Base-by-base conservation (phyloP, 1,140 invertebrate species). In the Drosophila parabipectinata region DNA sequence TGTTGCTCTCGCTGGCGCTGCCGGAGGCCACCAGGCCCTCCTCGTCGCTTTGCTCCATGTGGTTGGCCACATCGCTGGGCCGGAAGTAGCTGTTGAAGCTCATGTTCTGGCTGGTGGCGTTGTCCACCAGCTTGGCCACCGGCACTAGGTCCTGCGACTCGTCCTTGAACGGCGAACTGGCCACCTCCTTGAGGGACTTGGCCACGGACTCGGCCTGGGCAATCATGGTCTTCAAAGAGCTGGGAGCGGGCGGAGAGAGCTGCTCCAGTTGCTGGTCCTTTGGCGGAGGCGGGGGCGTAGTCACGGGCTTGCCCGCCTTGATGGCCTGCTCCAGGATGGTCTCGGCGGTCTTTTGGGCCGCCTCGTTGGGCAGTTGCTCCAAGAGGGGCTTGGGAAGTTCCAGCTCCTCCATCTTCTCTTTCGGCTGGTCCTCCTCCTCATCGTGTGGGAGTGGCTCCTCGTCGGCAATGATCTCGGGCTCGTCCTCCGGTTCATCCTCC, bases 91-190 rank as follows among this genome's bases (percentile, higher is more conserved):
- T 94, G 92, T 90, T 95, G 72, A 94, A 94, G 14, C 92, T 91
- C 61, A 93, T 95, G 60, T 80, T 75, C 48, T 96, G 95, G 14
- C 94, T 94, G 9, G 96, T 96, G 1, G 96, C 95, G 73, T 97
- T 97, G 64, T 97, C 96, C 56, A 97, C 92, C 4, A 96, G 92
- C 41, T 95, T 94, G 0, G 96, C 95, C 0, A 97, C 96, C 34
- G 96, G 95, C 1, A 95, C 96, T 34, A 97, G 92, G 89, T 97
- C 96, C 3, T 93, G 92, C 7, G 91, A 90, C 59, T 93, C 93
- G 52, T 93, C 93, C 59, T 90, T 91, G 47, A 92, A 91, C 7
- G 90, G 80, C 1, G 90, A 91, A 12, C 90, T 91, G 53, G 90
- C 90, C 28, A 91, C 90, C 15, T 91, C 89, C 10, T 91, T 91